Evolutionary conservation across 2,113 vertebrate genomes (phyloP).

Genomic region (Odocoileus virginianus): DNA sequence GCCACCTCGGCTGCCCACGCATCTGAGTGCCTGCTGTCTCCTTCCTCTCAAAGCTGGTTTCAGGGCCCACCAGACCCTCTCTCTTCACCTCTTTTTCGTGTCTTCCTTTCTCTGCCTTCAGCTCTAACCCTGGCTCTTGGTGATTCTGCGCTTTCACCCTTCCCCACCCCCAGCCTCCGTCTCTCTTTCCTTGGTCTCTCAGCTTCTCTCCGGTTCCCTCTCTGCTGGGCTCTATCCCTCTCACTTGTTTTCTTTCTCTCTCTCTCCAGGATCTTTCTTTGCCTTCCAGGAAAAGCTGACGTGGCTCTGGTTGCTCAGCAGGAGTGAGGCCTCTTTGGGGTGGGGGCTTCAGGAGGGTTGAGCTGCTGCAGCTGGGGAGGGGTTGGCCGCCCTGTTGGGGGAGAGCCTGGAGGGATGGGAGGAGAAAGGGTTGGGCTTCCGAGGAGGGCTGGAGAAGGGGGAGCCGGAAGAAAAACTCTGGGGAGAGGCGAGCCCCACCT

Average conservation of each 20-base stretch:
- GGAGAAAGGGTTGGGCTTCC: background rate
- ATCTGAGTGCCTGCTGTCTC: background rate
- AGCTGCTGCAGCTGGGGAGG: background rate
- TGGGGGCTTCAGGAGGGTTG: background rate
- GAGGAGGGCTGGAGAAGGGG: background rate
- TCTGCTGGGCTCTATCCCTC: background rate
- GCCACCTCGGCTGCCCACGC: accelerated
- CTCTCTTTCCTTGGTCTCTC: background rate
- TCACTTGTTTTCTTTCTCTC: background rate
- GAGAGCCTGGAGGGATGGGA: background rate
- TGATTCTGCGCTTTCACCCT: background rate
- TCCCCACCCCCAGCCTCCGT: background rate
- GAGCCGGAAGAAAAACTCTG: background rate
- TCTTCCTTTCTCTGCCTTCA: background rate
- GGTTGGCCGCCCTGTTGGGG: accelerated
- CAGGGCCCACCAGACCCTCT: background rate
- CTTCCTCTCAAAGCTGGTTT: background rate
- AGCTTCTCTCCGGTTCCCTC: background rate
- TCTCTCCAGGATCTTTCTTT: background rate
- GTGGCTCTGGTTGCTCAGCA: background rate
- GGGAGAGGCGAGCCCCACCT: background rate
- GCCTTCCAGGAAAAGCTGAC: constrained; percentile 47
- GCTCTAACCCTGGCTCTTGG: background rate
- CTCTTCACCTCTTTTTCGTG: background rate
- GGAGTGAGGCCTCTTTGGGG: background rate